These are phyloP conservation scores for Barnardius zonarius DNA, from an alignment of 2,113 vertebrate genomes.

Conservation along the genomic window DNA sequence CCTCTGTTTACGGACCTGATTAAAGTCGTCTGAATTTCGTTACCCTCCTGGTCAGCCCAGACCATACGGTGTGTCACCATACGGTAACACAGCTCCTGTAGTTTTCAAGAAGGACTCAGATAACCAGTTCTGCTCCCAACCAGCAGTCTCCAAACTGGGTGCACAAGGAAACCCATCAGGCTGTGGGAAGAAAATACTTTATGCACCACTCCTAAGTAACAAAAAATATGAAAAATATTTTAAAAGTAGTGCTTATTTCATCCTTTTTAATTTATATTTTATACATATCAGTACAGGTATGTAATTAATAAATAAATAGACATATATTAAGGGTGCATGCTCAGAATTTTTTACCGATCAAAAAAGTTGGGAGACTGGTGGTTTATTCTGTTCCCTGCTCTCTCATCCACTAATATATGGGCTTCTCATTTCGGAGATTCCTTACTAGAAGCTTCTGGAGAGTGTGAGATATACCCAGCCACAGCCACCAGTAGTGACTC, in stretches of 20 bases:
- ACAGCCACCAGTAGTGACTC: accelerated
- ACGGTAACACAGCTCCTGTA: background rate
- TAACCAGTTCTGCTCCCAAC: background rate
- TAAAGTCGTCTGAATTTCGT: background rate
- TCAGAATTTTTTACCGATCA: background rate
- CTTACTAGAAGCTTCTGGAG: background rate
- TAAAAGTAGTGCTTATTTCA: background rate
- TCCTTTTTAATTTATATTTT: background rate
- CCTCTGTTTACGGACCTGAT: background rate
- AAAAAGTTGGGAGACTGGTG: background rate
- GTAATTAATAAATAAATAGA: background rate
- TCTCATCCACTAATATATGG: background rate
- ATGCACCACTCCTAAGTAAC: background rate
- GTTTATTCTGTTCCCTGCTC: background rate
- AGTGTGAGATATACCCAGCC: background rate
- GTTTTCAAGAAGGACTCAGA: background rate
- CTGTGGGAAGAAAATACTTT: background rate
- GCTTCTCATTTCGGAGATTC: background rate
- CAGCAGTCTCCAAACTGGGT: background rate
- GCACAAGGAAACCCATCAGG: accelerated
- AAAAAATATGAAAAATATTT: background rate
- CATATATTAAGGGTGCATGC: accelerated
- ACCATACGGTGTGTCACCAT: background rate
- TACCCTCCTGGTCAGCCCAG: background rate
- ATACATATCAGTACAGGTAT: background rate